Conservation (phyloP, 2,888 invertebrate species). For the Temnothorax rugatulus region DNA sequence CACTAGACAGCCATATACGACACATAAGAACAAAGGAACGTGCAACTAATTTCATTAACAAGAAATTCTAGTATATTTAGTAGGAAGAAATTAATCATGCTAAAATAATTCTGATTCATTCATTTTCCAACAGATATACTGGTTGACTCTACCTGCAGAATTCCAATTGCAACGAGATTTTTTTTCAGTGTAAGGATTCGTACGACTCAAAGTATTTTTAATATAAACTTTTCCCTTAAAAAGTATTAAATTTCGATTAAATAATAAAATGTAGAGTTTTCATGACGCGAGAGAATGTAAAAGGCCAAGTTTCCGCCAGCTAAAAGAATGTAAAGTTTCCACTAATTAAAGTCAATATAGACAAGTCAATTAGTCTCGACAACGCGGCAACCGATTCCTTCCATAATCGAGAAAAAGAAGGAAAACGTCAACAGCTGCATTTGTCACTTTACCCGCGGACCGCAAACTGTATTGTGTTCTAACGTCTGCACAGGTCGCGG, state of each 20-base stretch:
- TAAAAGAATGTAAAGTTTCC: neutral
- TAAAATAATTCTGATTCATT: too few species aligned
- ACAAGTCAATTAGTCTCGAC: conserved; percentile 13
- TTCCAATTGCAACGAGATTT: too few species aligned
- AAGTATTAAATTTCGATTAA: neutral
- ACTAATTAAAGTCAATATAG: neutral
- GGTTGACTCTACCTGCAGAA: too few species aligned
- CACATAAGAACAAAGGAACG: too few species aligned
- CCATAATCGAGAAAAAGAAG: neutral
- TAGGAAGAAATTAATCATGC: too few species aligned
- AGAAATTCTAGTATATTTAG: too few species aligned
- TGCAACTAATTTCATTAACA: too few species aligned
- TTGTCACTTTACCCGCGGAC: neutral
- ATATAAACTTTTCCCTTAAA: neutral
- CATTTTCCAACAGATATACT: too few species aligned
- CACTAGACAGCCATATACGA: too few species aligned
- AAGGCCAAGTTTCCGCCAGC: neutral
- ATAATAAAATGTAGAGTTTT: neutral
- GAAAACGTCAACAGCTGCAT: conserved; percentile 3
- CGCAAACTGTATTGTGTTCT: neutral
- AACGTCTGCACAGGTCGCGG: neutral
- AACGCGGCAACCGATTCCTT: neutral
- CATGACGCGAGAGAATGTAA: neutral
- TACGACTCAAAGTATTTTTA: neutral
- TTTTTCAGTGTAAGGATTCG: too few species aligned